Conservation (phyloP, 2,888 invertebrate species). For the Tipula confusa region DNA sequence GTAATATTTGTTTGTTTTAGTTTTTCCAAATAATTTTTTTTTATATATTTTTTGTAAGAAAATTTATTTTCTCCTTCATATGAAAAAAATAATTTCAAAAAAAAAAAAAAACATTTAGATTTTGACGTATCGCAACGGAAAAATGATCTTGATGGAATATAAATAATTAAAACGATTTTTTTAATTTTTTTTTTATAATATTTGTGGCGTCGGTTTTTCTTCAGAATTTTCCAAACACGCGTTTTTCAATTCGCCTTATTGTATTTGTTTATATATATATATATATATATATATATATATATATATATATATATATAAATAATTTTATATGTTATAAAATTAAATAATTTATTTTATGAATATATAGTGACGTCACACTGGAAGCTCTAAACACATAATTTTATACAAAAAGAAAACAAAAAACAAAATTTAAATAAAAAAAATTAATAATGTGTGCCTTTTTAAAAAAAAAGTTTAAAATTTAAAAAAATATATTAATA, state of each 20-base stretch:
- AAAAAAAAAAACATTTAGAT: background rate
- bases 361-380: slow-evolving; percentile 13
- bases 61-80: slow-evolving; percentile 15
- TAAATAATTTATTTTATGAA: slow-evolving; percentile 16
- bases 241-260: background rate
- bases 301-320: background rate
- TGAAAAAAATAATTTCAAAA: slow-evolving; percentile 25
- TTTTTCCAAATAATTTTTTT: slow-evolving; percentile 29
- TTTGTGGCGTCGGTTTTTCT: slow-evolving; percentile 31
- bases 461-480: background rate
- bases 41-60: slow-evolving; percentile 27
- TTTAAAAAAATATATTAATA: background rate
- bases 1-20: slow-evolving; percentile 13
- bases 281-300: slow-evolving; percentile 12
- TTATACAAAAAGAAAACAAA: background rate
- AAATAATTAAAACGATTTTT: background rate
- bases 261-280: slow-evolving; percentile 25
- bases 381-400: background rate
- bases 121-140: background rate
- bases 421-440: background rate
- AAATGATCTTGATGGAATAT: slow-evolving; percentile 21
- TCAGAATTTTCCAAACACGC: slow-evolving; percentile 6
- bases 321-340: background rate
- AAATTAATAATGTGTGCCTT: slow-evolving; percentile 8
- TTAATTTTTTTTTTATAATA: slow-evolving; percentile 3